Evolutionary conservation across 2,797 vertebrate species (phyloP), one percentile per base, ranked within the genome.

Genomic region (Falco peregrinus): DNA sequence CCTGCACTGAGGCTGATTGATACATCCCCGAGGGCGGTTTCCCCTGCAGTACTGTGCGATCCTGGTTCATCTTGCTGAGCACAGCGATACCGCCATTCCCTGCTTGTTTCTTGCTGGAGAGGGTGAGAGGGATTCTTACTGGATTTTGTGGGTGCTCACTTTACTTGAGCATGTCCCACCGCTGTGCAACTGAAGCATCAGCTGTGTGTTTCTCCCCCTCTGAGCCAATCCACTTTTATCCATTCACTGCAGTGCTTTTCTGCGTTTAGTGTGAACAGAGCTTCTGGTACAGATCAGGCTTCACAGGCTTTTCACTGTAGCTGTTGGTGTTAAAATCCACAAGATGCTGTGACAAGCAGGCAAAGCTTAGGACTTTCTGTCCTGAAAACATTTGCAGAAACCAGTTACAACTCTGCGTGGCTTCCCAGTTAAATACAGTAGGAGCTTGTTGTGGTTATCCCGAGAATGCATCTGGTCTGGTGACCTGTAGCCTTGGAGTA

Each of bases 281-380:
- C 57, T 92, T 71, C 76, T 95, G 28, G 43, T 84, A 37, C 67
- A 37, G 90, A 95, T 79, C 67, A 90, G 47, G n/a, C 59, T 93
- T 93, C 69, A 50, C 82, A 86, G 59, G 82, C 50, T 85, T 87
- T 88, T 83, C 10, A 1, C 69, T 81, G 57, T 91, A 90, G 76
- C 79, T 87, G 61, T 89, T 96, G 61, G 57, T 87, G 90, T 89
- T 96, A 91, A 95, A 88, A 91, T 93, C 77, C 47, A 33, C 84
- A 74, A 79, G 83, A 84, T 89, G 95, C 82, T 88, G 51, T 92
- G 90, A 95, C 82, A 92, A 95, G 43, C 87, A 92, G 61, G 37
- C 69, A 68, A 70, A 88, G 51, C 85, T 83, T 89, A 83, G 80
- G 75, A 91, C 90, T 94, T 96, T 81, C 70, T 93, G 92, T 90